A percentile compares a stretch with the other conserved stretches of the same genome.
Evolutionary conservation across 1,140 invertebrate species (phyloP).

Genomic region (Pachyrhynchus sulphureomaculatus): DNA sequence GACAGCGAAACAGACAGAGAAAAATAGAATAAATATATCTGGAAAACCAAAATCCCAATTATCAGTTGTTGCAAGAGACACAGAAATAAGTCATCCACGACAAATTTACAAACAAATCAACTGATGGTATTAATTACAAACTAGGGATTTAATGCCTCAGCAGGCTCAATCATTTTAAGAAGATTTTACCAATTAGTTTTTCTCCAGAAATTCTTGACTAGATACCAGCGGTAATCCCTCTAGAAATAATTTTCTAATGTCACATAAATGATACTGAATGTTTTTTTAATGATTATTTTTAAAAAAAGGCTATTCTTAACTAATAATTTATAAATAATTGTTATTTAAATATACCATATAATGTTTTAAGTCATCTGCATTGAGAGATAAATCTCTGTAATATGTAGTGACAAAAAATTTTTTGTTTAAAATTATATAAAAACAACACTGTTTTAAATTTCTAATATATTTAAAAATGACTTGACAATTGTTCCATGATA

Average conservation of each 20-base stretch:
- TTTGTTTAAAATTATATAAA: no score
- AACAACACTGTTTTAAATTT: no score
- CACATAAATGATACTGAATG: no score
- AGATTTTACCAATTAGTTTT: conserved; percentile 46
- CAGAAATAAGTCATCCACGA: conserved; percentile 11
- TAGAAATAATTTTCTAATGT: background rate
- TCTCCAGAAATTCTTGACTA: conserved; percentile 28
- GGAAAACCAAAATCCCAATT: conserved; percentile 2
- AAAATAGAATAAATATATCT: conserved; percentile 14
- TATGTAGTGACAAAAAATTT: no score
- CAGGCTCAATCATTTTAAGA: conserved; percentile 34
- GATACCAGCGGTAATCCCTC: conserved; percentile 25
- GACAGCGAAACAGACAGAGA: no score
- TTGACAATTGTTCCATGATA: no score
- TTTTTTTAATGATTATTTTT: no score
- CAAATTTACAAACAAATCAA: conserved; percentile 16
- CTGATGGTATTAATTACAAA: conserved; percentile 30
- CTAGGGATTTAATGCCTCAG: conserved; percentile 26
- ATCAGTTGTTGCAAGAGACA: conserved; percentile 2
- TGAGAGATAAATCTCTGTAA: no score
- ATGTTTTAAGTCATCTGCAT: no score
- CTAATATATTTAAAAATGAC: no score
- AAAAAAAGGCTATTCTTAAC: background rate
- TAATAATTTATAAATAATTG: no score
- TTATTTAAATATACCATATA: no score